Conservation (phyloP, 1,140 invertebrate species). For the Pseudobourletiella spinata region DNA sequence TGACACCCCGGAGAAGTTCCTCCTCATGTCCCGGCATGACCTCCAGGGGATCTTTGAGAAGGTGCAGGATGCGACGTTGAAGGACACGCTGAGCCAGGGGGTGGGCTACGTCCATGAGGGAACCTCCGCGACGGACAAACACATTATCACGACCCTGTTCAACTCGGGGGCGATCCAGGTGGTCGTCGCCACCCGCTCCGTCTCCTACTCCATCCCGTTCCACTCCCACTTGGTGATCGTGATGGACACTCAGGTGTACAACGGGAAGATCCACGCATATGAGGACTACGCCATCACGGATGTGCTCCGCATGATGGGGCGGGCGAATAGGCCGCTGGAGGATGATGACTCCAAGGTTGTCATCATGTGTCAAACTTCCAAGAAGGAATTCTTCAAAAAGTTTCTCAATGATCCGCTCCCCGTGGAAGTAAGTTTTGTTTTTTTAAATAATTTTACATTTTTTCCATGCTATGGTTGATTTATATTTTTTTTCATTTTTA, state of each 20-base stretch:
- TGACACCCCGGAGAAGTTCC: conserved; percentile 69
- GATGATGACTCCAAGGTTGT: conserved; percentile 95
- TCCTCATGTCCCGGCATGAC: conserved; percentile 77
- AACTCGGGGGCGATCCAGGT: conserved; percentile 88
- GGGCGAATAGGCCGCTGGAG: conserved; percentile 76
- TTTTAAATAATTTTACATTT: conserved; percentile 10
- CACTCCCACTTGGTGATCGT: conserved; percentile 86
- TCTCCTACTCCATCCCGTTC: conserved; percentile 86
- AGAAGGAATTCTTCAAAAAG: conserved; percentile 99
- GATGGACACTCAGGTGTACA: conserved; percentile 96
- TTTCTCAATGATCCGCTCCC: conserved; percentile 95
- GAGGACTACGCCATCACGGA: conserved; percentile 98
- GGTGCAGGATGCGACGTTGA: conserved; percentile 52
- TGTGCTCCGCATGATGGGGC: conserved; percentile 94
- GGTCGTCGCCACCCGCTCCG: conserved; percentile 75
- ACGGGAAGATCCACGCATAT: conserved; percentile 76
- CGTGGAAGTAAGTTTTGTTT: conserved; percentile 59
- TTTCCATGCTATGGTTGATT: not conserved
- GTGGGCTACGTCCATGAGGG: conserved; percentile 98
- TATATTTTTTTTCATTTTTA: conserved; percentile 2
- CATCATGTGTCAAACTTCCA: conserved; percentile 91
- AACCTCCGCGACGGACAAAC: conserved; percentile 67
- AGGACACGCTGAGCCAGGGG: conserved; percentile 79
- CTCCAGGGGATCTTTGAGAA: conserved; percentile 30
- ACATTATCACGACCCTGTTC: conserved; percentile 86